A percentile compares a stretch with the other conserved stretches of the same genome.
phyloP scores from a whole-genome alignment of 1,140 invertebrate genomes.

The Zophobas atratus region DNA sequence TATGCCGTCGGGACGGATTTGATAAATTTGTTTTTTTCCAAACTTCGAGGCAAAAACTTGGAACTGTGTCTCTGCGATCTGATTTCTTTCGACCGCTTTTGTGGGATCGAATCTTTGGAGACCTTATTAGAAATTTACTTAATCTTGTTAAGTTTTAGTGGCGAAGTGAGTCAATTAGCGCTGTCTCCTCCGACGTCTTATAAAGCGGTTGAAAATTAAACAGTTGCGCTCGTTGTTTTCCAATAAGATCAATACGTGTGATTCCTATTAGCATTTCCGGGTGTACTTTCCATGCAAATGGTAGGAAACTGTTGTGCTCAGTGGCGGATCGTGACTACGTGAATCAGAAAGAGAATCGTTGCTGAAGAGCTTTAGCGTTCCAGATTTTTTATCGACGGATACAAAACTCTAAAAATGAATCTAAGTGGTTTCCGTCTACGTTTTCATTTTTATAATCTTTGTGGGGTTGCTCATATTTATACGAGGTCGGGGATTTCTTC shows the following conservation, averaged over 20 bases:
- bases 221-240: slow-evolving; percentile 18
- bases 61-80: not conserved
- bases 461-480: too few species aligned
- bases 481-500: too few species aligned
- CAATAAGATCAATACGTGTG: slow-evolving; percentile 26
- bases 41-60: slow-evolving; percentile 6
- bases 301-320: not conserved
- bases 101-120: not conserved
- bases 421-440: too few species aligned
- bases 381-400: too few species aligned
- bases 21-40: slow-evolving; percentile 46
- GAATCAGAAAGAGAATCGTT: too few species aligned
- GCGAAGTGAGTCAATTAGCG: slow-evolving; percentile 20
- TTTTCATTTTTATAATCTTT: too few species aligned
- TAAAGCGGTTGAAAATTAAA: slow-evolving; percentile 27
- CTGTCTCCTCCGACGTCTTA: not conserved
- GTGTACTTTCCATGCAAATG: slow-evolving; percentile 6
- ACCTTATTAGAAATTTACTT: slow-evolving; percentile 18
- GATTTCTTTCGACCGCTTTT: not conserved
- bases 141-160: slow-evolving; percentile 22
- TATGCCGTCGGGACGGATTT: slow-evolving; percentile 31
- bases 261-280: slow-evolving; percentile 28
- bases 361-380: too few species aligned
- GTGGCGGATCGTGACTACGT: too few species aligned
- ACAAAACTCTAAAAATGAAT: too few species aligned